Conservation (phyloP, 2,888 invertebrate genomes). For the Morpho deidamia region DNA sequence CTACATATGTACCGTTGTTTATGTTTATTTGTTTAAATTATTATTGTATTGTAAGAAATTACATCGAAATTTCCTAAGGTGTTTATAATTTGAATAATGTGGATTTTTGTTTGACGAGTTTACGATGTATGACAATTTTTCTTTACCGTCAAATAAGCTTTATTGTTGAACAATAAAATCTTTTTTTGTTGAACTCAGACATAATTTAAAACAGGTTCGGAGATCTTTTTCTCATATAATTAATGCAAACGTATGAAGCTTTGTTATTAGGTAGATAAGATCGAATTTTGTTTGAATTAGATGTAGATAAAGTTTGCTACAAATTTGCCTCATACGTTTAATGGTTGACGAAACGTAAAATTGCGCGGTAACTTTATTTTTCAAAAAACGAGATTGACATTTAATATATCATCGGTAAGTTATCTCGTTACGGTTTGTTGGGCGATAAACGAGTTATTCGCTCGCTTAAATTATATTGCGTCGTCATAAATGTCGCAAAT, state of each 20-base stretch:
- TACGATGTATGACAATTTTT: slow-evolving; percentile 11
- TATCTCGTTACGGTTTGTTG: slow-evolving; percentile 45
- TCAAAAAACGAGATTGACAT: slow-evolving; percentile 65
- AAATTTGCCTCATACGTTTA: slow-evolving; percentile 51
- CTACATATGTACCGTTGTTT: too few species aligned
- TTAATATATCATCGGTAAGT: slow-evolving; percentile 45
- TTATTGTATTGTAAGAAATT: not conserved
- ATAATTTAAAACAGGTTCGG: not conserved
- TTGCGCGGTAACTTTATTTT: slow-evolving; percentile 74
- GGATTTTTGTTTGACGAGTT: slow-evolving; percentile 11
- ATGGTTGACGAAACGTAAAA: slow-evolving; percentile 66
- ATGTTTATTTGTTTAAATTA: slow-evolving; percentile 17
- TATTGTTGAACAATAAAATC: not conserved
- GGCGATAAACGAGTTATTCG: slow-evolving; percentile 22
- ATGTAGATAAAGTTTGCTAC: not conserved
- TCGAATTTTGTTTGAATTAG: slow-evolving; percentile 3
- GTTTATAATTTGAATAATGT: slow-evolving; percentile 11
- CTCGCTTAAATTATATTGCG: not conserved
- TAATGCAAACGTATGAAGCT: not conserved
- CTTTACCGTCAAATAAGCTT: not conserved
- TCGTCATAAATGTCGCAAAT: slow-evolving; percentile 1
- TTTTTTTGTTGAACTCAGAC: not conserved
- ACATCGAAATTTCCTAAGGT: not conserved
- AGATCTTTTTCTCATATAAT: not conserved
- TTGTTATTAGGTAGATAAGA: slow-evolving; percentile 1